Conservation (phyloP, 2,797 vertebrate species). For the Tadarida brasiliensis region DNA sequence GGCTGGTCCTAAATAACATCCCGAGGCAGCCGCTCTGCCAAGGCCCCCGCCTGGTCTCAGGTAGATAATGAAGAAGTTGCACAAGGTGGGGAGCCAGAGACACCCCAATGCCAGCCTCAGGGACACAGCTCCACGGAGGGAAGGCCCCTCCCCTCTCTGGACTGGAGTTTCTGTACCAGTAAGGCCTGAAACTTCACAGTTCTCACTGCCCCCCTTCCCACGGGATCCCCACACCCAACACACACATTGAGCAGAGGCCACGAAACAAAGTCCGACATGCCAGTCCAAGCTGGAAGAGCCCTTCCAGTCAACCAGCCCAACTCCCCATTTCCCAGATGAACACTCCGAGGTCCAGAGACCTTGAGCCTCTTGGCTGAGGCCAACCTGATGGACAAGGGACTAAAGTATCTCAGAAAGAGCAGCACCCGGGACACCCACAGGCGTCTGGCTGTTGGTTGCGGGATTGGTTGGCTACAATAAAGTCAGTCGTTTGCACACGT, state of each 20-base stretch:
- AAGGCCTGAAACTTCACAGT: not conserved
- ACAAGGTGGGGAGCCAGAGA: not conserved
- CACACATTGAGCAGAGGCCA: not conserved
- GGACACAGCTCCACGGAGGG: not conserved
- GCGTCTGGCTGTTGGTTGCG: not conserved
- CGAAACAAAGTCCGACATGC: not conserved
- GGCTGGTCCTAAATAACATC: constrained; percentile 68
- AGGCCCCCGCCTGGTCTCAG: constrained; percentile 43
- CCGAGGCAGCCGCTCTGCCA: constrained; percentile 28
- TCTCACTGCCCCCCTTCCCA: not conserved
- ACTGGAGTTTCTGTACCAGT: not conserved
- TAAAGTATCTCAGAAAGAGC: not conserved
- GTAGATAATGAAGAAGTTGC: not conserved
- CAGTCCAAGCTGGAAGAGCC: not conserved
- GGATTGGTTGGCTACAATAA: not conserved
- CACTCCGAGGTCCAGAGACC: not conserved
- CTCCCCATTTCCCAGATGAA: not conserved
- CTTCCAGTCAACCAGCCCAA: not conserved
- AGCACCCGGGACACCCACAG: not conserved
- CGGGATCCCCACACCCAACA: not conserved
- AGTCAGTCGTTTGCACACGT: not conserved
- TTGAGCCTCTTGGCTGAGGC: not conserved
- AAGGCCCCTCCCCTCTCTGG: not conserved
- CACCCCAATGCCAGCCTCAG: not conserved
- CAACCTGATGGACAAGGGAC: not conserved